Evolutionary conservation across 1,140 invertebrate genomes (phyloP), one percentile per base, ranked within the genome.

Genomic region (Drosophila truncata): DNA sequence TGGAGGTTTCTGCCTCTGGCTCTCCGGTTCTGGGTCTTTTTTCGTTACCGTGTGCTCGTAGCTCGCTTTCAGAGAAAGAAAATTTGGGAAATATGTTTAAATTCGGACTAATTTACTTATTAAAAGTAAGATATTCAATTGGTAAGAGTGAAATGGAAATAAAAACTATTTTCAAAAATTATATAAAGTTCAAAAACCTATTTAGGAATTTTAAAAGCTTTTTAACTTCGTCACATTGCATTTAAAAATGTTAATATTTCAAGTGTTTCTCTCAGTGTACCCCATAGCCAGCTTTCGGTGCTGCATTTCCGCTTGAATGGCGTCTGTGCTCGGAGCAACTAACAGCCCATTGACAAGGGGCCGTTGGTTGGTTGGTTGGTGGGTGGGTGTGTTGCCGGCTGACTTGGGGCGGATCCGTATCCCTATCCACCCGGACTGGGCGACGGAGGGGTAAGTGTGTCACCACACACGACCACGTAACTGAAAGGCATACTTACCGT

Each of bases 301-400:
- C 78, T 88, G 85, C 85, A 85, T 88, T 88, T 88, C 85, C 85
- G 85, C 81, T 84, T 88, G 81, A 88, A 85, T 88, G 85, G 85
- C 86, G 78, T 71, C 87, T 75, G 62, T 84, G 84, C 84, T 88
- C 55, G 66, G 65, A 80, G 83, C 83, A 88, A 78, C 84, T 87
- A 83, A 80, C 83, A 83, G 83, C 76, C 82, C 66, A 78, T 78
- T 71, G 65, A 73, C 66, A 64, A 65, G 61, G 69, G 52, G 69
- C 66, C 42, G 52, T 39, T 20, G 39, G 54, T 39, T 65, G 60
- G 14, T 33, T 37, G 39, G 71, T 41, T 29, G 27, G n/a, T 13
- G 5, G 31, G 10, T 13, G 13, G 59, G 18, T n/a, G n/a, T n/a
- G 33, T 39, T 31, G 67, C 31, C 1, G 31, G 20, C 20, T 11